These are phyloP conservation scores for Clanis bilineata DNA, from an alignment of 2,888 invertebrate species.

Conservation along the genomic window DNA sequence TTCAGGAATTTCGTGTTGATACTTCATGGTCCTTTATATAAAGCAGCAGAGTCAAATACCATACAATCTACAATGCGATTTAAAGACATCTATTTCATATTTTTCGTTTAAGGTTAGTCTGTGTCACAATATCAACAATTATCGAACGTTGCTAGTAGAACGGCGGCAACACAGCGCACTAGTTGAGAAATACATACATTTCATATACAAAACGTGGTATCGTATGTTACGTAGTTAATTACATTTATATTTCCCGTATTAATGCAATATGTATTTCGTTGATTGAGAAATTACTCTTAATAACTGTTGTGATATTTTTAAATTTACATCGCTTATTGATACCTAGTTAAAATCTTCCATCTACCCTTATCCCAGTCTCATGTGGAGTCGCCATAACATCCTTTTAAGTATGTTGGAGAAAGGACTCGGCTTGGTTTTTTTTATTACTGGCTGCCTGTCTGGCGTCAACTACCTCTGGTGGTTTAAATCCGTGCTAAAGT, in stretches of 20 bases:
- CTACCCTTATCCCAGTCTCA: too few species aligned
- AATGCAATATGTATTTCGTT: background rate
- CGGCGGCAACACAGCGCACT: background rate
- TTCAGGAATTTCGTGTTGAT: too few species aligned
- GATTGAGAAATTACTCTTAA: background rate
- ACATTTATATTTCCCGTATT: constrained; percentile 6
- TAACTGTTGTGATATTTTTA: background rate
- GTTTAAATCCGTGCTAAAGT: too few species aligned
- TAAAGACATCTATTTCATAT: background rate
- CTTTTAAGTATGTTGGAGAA: too few species aligned
- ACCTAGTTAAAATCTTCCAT: too few species aligned
- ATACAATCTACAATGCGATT: background rate
- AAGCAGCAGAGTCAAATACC: too few species aligned
- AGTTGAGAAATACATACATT: constrained; percentile 1
- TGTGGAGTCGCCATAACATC: too few species aligned
- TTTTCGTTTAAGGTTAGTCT: background rate
- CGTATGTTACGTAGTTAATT: constrained; percentile 7
- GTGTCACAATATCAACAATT: constrained; percentile 5
- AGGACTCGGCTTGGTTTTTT: too few species aligned
- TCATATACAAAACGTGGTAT: constrained; percentile 8
- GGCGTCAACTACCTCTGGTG: too few species aligned
- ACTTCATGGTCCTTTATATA: too few species aligned
- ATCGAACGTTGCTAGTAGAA: constrained; percentile 3
- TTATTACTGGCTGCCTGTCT: too few species aligned
- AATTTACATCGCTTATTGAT: background rate